Evolutionary conservation across 2,113 vertebrate genomes (phyloP).

Genomic region (Canis aureus): DNA sequence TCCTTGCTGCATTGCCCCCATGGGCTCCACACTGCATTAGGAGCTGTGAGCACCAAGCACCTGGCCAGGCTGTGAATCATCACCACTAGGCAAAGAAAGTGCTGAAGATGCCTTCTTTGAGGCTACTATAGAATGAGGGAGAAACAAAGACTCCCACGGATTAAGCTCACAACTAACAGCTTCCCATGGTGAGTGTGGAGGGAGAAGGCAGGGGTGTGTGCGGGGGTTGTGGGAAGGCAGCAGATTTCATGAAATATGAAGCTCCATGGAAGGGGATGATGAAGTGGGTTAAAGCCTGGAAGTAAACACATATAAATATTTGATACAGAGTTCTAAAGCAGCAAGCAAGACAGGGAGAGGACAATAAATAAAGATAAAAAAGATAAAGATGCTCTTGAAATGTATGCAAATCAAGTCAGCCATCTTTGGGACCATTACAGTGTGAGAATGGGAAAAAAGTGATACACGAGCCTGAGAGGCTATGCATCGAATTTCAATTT

Average conservation of each 20-base stretch:
- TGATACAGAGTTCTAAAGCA: constrained; percentile 68
- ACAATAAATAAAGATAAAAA: constrained; percentile 68
- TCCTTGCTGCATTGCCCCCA: background rate
- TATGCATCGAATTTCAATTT: background rate
- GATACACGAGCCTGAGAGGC: background rate
- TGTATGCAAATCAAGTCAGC: constrained; percentile 3
- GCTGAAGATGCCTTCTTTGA: background rate
- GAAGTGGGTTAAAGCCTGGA: constrained; percentile 50
- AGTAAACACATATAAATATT: constrained; percentile 73
- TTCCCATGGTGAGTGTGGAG: background rate
- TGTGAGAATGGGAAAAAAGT: constrained; percentile 5
- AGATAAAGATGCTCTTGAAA: constrained; percentile 58
- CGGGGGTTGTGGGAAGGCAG: background rate
- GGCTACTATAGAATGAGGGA: background rate
- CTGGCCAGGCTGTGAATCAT: background rate
- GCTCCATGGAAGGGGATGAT: constrained; percentile 19
- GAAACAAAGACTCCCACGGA: background rate
- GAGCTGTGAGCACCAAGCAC: background rate
- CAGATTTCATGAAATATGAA: background rate
- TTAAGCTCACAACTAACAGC: background rate
- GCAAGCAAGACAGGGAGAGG: constrained; percentile 23
- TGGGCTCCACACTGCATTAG: background rate
- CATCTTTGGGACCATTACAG: background rate
- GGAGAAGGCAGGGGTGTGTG: background rate
- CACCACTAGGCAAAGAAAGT: background rate